phyloP scores from a whole-genome alignment of 2,797 vertebrate genomes.

The Channallabes apus region DNA sequence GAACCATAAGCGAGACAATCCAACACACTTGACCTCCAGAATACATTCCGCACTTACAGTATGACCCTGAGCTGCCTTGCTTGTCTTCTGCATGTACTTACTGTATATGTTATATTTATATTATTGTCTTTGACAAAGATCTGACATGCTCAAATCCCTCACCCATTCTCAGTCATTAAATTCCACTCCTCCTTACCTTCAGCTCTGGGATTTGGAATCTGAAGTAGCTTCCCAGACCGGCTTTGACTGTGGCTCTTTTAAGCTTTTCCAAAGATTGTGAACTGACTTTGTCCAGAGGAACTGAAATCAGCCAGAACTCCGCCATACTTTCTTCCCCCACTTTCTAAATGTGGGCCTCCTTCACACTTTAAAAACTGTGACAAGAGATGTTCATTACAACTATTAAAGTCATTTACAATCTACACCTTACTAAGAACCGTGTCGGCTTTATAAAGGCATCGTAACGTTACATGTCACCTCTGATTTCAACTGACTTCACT shows the following conservation, averaged over 20 bases:
- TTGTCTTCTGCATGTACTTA: background rate
- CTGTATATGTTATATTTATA: no score
- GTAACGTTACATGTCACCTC: constrained; percentile 32
- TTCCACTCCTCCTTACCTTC: constrained; percentile 76
- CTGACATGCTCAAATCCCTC: background rate
- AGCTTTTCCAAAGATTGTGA: constrained; percentile 85
- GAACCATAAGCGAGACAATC: constrained; percentile 72
- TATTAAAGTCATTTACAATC: constrained; percentile 4
- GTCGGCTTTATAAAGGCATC: constrained; percentile 12
- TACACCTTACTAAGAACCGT: constrained; percentile 39
- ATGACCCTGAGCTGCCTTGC: constrained; percentile 12
- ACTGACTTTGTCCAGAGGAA: constrained; percentile 89
- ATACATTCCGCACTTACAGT: constrained; percentile 52
- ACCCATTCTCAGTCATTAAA: background rate
- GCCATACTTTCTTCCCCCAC: constrained; percentile 72
- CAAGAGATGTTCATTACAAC: constrained; percentile 39
- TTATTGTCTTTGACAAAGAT: background rate
- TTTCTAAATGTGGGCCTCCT: background rate
- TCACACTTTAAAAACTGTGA: constrained; percentile 36
- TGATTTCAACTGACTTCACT: constrained; percentile 43
- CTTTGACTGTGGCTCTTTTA: constrained; percentile 80
- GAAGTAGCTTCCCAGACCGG: constrained; percentile 81
- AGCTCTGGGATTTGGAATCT: constrained; percentile 91
- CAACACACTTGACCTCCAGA: constrained; percentile 65
- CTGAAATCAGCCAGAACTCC: constrained; percentile 92